Conservation (phyloP, 2,113 vertebrate species). For the Melanocharis versteri region DNA sequence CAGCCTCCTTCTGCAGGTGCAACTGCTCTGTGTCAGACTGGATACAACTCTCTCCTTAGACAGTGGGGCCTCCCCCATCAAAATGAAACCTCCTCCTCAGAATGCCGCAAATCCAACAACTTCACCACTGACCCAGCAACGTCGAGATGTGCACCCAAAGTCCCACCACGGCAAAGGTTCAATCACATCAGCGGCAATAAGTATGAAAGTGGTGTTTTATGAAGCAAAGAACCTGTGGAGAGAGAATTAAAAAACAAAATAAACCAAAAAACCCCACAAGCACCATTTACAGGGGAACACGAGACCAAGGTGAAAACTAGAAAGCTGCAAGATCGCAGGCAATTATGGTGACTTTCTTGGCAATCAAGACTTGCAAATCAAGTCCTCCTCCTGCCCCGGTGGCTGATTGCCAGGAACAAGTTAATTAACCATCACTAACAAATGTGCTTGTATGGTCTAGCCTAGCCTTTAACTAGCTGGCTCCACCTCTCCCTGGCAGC, state of each 20-base stretch:
- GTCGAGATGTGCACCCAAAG: background rate
- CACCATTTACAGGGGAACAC: background rate
- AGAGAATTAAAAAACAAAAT: background rate
- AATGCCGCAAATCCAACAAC: background rate
- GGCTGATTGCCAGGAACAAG: conserved; percentile 44
- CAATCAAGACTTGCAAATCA: conserved; percentile 10
- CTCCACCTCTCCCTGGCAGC: conserved; percentile 16
- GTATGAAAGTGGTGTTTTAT: background rate
- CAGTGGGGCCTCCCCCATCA: background rate
- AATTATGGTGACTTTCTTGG: conserved; percentile 7
- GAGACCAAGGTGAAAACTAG: background rate
- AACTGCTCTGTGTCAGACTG: background rate
- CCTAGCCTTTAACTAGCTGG: background rate
- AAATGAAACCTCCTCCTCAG: background rate
- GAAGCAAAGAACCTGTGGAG: background rate
- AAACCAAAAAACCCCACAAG: accelerated
- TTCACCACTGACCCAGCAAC: background rate
- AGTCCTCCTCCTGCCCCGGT: background rate
- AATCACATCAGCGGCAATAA: background rate
- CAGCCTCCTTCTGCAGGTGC: background rate
- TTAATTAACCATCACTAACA: conserved; percentile 46
- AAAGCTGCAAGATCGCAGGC: background rate
- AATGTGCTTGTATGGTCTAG: background rate
- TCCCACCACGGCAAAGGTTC: background rate
- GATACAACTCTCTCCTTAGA: background rate